phyloP scores from a whole-genome alignment of 2,888 invertebrate species.

The Conistra vaccinii region DNA sequence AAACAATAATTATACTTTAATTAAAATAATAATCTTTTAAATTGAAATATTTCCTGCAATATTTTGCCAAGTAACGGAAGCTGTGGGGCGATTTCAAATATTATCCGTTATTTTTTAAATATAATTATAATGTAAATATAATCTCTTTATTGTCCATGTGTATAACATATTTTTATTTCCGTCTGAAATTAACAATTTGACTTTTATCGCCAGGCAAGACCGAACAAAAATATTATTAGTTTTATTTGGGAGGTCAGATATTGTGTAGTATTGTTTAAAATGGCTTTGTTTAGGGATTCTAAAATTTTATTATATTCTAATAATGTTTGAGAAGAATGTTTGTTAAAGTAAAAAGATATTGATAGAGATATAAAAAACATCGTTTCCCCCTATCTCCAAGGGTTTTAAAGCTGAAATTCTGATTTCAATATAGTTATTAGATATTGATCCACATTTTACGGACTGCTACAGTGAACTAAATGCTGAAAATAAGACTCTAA shows the following conservation, averaged over 20 bases:
- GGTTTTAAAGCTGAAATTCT: not conserved
- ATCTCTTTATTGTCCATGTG: too few species aligned
- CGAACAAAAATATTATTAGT: not conserved
- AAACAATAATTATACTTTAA: too few species aligned
- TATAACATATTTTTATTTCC: not conserved
- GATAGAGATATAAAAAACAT: too few species aligned
- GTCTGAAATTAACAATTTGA: not conserved
- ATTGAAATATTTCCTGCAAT: too few species aligned
- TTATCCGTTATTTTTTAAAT: too few species aligned
- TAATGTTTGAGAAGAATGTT: too few species aligned
- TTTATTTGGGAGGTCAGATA: not conserved
- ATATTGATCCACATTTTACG: not conserved
- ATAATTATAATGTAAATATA: too few species aligned
- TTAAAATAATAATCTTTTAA: too few species aligned
- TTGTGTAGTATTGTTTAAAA: not conserved
- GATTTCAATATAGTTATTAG: not conserved
- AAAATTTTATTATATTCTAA: too few species aligned
- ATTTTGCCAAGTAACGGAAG: too few species aligned
- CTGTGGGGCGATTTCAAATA: too few species aligned
- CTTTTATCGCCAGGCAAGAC: not conserved
- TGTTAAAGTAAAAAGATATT: too few species aligned
- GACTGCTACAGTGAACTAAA: not conserved
- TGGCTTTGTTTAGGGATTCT: not conserved
- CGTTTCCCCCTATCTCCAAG: not conserved
- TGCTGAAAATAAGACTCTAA: not conserved